Conservation (phyloP, 2,797 vertebrate species). For the Myioborus melanocephalus region DNA sequence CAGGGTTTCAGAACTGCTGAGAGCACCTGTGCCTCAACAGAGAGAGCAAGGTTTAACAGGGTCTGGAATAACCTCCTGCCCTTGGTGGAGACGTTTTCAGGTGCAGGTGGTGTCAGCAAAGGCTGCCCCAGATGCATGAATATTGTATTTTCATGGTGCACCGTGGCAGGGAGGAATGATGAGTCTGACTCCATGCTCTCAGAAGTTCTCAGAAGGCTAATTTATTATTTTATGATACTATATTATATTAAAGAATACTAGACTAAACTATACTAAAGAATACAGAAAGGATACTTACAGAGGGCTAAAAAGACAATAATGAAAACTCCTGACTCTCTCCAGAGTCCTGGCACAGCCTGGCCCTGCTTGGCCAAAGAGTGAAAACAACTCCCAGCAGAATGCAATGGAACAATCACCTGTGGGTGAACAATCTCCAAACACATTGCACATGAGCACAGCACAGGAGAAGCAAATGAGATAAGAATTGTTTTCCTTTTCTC, state of each 20-base stretch:
- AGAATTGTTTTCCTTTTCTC: rapidly evolving
- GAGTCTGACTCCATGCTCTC: neutral
- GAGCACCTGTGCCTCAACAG: neutral
- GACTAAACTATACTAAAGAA: neutral
- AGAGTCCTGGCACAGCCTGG: too few species aligned
- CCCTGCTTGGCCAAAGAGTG: too few species aligned
- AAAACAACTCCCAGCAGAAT: too few species aligned
- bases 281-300: too few species aligned
- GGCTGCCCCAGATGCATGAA: neutral
- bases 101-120: neutral
- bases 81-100: neutral
- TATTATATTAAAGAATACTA: neutral
- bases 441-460: rapidly evolving
- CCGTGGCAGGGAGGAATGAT: neutral
- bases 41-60: neutral
- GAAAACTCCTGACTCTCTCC: rapidly evolving
- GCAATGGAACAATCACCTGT: too few species aligned
- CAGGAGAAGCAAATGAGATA: neutral
- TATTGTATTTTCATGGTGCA: neutral
- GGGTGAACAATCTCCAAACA: too few species aligned
- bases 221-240: neutral
- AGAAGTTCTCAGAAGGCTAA: neutral
- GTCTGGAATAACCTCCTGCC: neutral
- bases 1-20: neutral
- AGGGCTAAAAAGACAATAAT: neutral